Base-by-base conservation (phyloP, 2,888 invertebrate species). In the Caenorhabditis angaria region DNA sequence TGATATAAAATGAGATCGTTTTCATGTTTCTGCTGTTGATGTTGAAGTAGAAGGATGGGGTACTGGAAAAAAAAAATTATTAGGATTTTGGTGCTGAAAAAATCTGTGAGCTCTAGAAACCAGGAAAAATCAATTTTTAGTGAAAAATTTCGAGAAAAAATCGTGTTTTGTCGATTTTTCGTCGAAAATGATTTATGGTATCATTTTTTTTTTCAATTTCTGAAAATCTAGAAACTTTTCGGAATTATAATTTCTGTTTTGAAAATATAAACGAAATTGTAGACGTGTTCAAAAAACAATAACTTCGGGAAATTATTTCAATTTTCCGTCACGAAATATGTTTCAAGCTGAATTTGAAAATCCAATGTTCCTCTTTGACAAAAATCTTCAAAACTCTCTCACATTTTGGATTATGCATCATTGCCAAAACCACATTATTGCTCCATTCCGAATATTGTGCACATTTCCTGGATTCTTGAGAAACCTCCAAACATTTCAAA, bases 401-500 rank as follows among this genome's bases (percentile, higher is more conserved):
- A 70, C 70, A 6, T n/a, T 59, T 12, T 25, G 41, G 20, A n/a
- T 57, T 63, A 47, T 71, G 56, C 47, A 64, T 35, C 14, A 70
- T 3, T 29, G 65, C 63, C 10, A 48, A 32, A 6, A 70, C 28
- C 0, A 51, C 62, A 24, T 70, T 70, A 0, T 54, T 62, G 2
- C 53, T 29, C 55, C 55, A 56, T 28, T 20, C 18, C 32, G 20
- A 10, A 32, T 56, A 59, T 12, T 25, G 6, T 18, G 35, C 3
- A 24, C 20, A 47, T n/a, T 70, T 60, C 20, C 61, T 61, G 27
- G 66, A 56, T 51, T 84, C 83, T 12, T 58, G 51, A 27, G 54
- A 56, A 24, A 81, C 10, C 28, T 83, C 84, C 53, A 70, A 81
- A 41, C 76, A 35, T 56, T 76, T 67, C 24, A 77, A 56, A 54